Evolutionary conservation across 2,797 vertebrate genomes (phyloP).

Genomic region (Rhincodon typus): DNA sequence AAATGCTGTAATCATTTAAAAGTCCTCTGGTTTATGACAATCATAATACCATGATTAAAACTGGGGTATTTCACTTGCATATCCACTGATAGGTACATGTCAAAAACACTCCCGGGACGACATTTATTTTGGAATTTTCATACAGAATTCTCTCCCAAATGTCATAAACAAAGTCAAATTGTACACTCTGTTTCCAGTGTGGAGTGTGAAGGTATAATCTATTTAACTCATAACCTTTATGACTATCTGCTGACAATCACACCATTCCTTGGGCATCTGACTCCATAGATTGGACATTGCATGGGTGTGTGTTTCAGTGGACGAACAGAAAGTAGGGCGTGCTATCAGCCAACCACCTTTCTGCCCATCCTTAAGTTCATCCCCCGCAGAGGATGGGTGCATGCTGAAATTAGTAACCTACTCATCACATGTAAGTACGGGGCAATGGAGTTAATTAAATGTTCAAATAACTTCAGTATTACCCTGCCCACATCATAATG

Average conservation of each 20-base stretch:
- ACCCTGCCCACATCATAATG: too few relatives aligned
- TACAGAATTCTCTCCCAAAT: not conserved
- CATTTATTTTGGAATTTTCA: slow-evolving; percentile 16
- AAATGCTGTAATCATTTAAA: not conserved
- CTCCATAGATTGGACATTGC: not conserved
- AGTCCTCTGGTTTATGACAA: not conserved
- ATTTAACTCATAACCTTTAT: not conserved
- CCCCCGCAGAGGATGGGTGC: too few relatives aligned
- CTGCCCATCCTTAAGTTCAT: not conserved
- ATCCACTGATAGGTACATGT: not conserved
- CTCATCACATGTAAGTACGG: too few relatives aligned
- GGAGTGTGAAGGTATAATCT: not conserved
- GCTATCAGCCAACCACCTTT: not conserved
- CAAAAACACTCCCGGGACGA: not conserved
- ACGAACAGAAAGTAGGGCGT: too few relatives aligned
- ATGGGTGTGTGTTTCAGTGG: too few relatives aligned
- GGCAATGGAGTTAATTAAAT: too few relatives aligned
- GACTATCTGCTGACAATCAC: not conserved
- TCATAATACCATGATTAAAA: not conserved
- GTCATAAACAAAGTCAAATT: not conserved
- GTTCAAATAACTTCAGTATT: too few relatives aligned
- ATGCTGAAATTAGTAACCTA: too few relatives aligned
- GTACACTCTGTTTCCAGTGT: not conserved
- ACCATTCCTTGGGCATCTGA: not conserved
- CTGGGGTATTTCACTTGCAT: not conserved